Percentiles rank a stretch among this genome's conserved stretches.
Conservation (phyloP, 2,888 invertebrate genomes). For the Gymnoscelis rufifasciata region DNA sequence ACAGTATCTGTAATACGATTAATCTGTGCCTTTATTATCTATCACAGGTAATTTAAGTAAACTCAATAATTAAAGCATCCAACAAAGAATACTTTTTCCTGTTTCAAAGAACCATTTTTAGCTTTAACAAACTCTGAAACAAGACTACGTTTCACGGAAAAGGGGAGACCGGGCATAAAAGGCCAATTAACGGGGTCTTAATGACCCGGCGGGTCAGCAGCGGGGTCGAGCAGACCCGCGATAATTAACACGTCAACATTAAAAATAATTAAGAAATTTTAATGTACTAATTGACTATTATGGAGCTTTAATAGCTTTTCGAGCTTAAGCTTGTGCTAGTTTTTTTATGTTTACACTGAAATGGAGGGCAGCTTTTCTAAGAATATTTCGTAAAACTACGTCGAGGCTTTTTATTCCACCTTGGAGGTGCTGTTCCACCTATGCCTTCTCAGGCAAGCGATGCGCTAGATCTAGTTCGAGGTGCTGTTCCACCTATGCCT, state of each 20-base stretch:
- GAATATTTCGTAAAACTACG: not conserved
- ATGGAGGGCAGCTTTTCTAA: not conserved
- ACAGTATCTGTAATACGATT: no score
- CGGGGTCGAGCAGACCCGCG: not conserved
- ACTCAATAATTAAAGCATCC: no score
- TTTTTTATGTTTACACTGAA: conserved; percentile 1
- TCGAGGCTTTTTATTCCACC: no score
- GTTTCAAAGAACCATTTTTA: not conserved
- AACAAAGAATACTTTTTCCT: not conserved
- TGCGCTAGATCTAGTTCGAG: no score
- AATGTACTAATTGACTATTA: conserved; percentile 16
- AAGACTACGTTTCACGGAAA: not conserved
- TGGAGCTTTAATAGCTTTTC: conserved; percentile 1
- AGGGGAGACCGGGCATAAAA: not conserved
- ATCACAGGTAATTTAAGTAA: no score
- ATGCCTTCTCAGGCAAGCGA: no score
- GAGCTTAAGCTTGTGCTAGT: not conserved
- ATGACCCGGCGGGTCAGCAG: conserved; percentile 1
- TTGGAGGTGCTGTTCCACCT: no score
- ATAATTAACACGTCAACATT: conserved; percentile 9
- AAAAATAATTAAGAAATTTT: conserved; percentile 18
- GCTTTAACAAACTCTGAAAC: not conserved
- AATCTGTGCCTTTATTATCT: no score
- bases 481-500: no score
- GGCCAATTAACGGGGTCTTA: not conserved